Evolutionary conservation across 2,888 invertebrate genomes (phyloP).

Genomic region (Zygogramma bicolorata): DNA sequence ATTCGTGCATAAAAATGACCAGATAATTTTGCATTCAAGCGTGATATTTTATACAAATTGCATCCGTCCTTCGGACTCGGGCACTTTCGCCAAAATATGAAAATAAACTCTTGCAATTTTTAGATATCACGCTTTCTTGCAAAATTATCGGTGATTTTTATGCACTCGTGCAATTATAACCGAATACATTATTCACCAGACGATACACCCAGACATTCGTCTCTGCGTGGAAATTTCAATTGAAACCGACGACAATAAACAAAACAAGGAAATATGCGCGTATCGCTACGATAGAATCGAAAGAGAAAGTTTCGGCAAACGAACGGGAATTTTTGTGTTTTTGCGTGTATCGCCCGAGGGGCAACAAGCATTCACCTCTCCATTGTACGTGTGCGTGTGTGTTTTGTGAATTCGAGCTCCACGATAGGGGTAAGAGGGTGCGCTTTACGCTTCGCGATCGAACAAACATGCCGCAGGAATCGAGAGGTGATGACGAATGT

Average conservation of each 20-base stretch:
- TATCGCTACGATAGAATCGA: not conserved
- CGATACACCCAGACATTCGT: not conserved
- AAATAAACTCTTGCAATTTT: too few species aligned
- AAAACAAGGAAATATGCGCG: not conserved
- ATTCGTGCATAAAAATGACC: too few species aligned
- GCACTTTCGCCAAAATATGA: too few species aligned
- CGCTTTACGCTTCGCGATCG: conserved; percentile 18
- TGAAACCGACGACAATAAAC: not conserved
- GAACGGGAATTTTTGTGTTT: conserved; percentile 32
- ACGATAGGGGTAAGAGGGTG: conserved; percentile 38
- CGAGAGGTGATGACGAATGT: conserved; percentile 30
- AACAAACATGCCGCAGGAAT: conserved; percentile 33
- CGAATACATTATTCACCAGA: not conserved
- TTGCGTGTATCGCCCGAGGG: conserved; percentile 30
- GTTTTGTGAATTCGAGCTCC: conserved; percentile 30
- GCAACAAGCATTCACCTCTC: conserved; percentile 31
- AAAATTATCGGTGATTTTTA: too few species aligned
- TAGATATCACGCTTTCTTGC: too few species aligned
- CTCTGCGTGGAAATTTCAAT: not conserved
- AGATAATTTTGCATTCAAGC: too few species aligned
- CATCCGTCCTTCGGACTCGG: too few species aligned
- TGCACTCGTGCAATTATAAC: too few species aligned
- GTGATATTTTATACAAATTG: too few species aligned
- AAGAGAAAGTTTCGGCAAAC: conserved; percentile 34
- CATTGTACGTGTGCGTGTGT: conserved; percentile 27